Base-by-base conservation (phyloP, 2,888 invertebrate genomes). In the Hoplodrina blanda region DNA sequence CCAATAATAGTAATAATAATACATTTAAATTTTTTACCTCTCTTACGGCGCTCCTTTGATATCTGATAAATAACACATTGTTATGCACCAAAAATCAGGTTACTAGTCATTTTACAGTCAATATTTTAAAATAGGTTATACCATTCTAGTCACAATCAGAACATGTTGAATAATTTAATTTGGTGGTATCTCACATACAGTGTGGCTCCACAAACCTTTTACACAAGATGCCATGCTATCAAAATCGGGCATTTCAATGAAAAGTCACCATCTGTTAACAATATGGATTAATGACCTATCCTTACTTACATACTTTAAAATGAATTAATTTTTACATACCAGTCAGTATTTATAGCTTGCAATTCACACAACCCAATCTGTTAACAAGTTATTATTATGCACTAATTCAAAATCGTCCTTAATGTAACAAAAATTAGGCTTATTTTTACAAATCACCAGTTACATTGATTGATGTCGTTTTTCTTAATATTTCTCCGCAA, bases 261-360 rank as follows among this genome's bases (percentile, higher is more conserved):
- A 53, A 67, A 57, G 20, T 55, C 72, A 60, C 60, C 60, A 78
- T 55, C 78, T 73, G 78, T 78, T 73, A 78, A 72, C 37, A 78
- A 73, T 61, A 71, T 19, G 25, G 25, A 61, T 73, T 73, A 78
- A n/a, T n/a, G 19, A 37, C 30, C 13, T 73, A 78, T 44, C 44
- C 44, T 78, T 69, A 33, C 33, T 68, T 19, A 4, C 17, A 57
- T n/a, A 2, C 33, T 25, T 50, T 44, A n/a, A 25, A 60, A 56
- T 57, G 1, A 52, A 70, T 25, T 33, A 17, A 15, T 55, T 55
- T 19, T 78, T 71, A 78, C 72, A 73, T 60, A 56, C 25, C 50
- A 46, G n/a, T 44, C 25, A 13, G 44, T 77, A 25, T 2, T 11
- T 5, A 49, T 17, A 11, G 25, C 50, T 69, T 41, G 57, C 7